A percentile compares a stretch with the other conserved stretches of the same genome.
phyloP scores from a whole-genome alignment of 2,888 invertebrate species.

The Brachypalpus laphriformis region DNA sequence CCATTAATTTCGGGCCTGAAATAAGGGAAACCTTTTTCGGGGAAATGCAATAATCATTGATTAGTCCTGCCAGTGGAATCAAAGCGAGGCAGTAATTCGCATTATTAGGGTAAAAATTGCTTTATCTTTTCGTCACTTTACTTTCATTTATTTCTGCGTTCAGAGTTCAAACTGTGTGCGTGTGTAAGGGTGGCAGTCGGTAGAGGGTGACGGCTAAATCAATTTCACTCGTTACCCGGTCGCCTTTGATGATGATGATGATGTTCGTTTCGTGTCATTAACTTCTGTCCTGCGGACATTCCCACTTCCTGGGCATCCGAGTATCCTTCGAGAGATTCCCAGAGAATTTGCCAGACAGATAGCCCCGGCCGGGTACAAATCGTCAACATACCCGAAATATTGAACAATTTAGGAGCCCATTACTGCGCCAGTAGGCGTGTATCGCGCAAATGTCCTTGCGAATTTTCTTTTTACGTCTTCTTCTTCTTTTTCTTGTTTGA shows the following conservation, averaged over 20 bases:
- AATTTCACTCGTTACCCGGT: slow-evolving; percentile 60
- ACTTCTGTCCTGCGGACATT: slow-evolving; percentile 62
- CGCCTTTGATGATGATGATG: slow-evolving; percentile 62
- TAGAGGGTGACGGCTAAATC: slow-evolving; percentile 48
- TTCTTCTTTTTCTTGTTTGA: slow-evolving; percentile 3
- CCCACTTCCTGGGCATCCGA: background rate
- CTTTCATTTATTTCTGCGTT: background rate
- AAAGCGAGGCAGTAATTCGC: slow-evolving; percentile 57
- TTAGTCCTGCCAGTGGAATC: slow-evolving; percentile 42
- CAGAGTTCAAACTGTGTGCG: background rate
- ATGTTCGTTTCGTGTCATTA: slow-evolving; percentile 70
- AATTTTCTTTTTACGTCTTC: slow-evolving; percentile 29
- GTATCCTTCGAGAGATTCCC: background rate
- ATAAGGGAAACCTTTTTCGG: slow-evolving; percentile 19
- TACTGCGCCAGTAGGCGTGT: slow-evolving; percentile 30
- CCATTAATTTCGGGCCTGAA: slow-evolving; percentile 17
- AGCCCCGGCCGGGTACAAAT: slow-evolving; percentile 20
- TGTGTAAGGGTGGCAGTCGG: background rate
- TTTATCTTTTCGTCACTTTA: slow-evolving; percentile 64
- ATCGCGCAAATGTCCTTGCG: slow-evolving; percentile 47
- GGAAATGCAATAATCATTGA: slow-evolving; percentile 69
- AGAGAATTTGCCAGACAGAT: slow-evolving; percentile 6
- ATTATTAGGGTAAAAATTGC: slow-evolving; percentile 63
- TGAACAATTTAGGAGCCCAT: slow-evolving; percentile 55
- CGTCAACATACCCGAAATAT: slow-evolving; percentile 50